Evolutionary conservation across 92 coral and sea anemone species (phyloP).

Genomic region (Parazoanthus swiftii): DNA sequence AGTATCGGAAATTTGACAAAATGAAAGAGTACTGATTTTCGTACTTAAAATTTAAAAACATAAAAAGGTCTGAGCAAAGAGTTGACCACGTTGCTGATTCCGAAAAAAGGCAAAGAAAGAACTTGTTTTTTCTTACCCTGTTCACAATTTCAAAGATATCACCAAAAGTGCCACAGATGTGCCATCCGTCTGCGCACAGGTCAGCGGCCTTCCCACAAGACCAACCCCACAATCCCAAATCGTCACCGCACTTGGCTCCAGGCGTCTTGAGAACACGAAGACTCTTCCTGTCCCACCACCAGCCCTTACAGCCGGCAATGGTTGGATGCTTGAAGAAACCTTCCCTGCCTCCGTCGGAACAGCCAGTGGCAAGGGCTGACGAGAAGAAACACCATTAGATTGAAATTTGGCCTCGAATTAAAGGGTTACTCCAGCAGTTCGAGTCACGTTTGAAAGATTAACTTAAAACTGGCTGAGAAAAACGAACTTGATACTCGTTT

Average conservation of each 20-base stretch:
- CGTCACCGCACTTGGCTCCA: conserved; percentile 76
- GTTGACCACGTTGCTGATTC: neutral
- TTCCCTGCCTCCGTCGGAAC: conserved; percentile 83
- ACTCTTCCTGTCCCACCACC: conserved; percentile 74
- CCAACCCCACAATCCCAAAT: conserved; percentile 53
- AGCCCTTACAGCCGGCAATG: conserved; percentile 79
- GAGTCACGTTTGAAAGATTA: no score
- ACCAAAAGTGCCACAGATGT: conserved; percentile 86
- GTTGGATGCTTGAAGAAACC: conserved; percentile 78
- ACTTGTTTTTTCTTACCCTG: conserved; percentile 52
- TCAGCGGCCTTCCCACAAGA: conserved; percentile 69
- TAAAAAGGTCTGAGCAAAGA: neutral
- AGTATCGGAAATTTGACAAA: no score
- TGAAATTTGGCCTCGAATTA: no score
- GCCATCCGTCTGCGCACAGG: conserved; percentile 85
- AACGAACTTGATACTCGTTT: no score
- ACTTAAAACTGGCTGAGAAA: no score
- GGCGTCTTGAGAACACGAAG: conserved; percentile 63
- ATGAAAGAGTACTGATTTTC: no score
- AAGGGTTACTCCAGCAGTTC: no score
- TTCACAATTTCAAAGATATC: conserved; percentile 71
- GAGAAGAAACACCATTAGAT: neutral
- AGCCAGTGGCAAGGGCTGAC: conserved; percentile 57
- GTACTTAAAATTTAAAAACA: no score
- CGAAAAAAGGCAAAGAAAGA: no score